Base-by-base conservation (phyloP, 2,113 vertebrate genomes). In the Trogon melanurus region DNA sequence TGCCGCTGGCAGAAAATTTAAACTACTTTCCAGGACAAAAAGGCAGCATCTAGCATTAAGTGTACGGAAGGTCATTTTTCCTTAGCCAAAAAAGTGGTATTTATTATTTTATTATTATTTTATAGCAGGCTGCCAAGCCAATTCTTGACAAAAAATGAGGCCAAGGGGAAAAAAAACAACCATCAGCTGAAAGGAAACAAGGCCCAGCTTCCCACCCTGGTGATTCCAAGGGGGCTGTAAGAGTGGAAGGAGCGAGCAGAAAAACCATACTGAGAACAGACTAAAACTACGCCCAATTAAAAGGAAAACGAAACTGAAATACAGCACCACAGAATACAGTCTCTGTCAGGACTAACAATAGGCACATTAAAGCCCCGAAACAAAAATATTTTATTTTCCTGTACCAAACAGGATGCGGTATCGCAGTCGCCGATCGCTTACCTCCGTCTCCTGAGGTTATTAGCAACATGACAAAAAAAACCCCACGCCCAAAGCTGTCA, bases 371-470 rank as follows among this genome's bases (percentile, higher is more conserved):
- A 80, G 58, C 54, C n/a, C 16, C 0, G 0, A 89, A 88, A 56
- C 44, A 86, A 83, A 90, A 95, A 38, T 71, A n/a, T 53, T 75
- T 69, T 79, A 48, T 73, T 87, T 84, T 92, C 78, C 78, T 79
- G 53, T 64, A 41, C 1, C 16, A 85, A 95, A 89, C 83, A 91
- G 94, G 94, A 95, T 79, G 93, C 0, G 34, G 73, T 41, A 38
- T 6, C 7, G 9, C 67, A 88, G 75, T 18, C 29, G 71, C 86
- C 10, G 8, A 25, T 12, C 7, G 4, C 27, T 90, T 41, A 78
- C 56, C 64, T 62, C 18, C 3, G 2, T 3, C 44, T 81, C 41
- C 64, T 14, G 38, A 21, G 29, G n/a, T 29, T 56, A 56, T 9
- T 9, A 54, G 22, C 6, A 29, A 47, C n/a, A 20, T 7, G n/a